These are phyloP conservation scores for Capreolus pygargus DNA, from an alignment of 2,113 vertebrate species.

Conservation along the genomic window DNA sequence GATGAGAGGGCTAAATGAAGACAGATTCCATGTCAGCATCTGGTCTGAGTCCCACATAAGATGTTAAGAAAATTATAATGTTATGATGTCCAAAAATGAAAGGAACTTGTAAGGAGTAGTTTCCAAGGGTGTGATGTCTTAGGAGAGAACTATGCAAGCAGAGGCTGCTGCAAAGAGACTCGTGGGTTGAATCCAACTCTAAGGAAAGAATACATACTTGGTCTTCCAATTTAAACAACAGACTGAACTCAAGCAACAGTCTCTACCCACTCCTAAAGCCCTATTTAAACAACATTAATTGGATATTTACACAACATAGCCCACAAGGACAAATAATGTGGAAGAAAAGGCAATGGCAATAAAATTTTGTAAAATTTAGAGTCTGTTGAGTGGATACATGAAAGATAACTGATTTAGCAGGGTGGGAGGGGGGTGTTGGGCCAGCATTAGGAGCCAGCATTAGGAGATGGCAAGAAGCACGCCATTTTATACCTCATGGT, in stretches of 20 bases:
- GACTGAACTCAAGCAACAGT: not conserved
- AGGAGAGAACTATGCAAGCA: not conserved
- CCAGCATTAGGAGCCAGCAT: not conserved
- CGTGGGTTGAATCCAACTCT: not conserved
- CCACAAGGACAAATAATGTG: not conserved
- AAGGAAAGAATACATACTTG: not conserved
- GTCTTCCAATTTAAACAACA: not conserved
- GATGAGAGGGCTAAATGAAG: not conserved
- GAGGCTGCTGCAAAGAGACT: not conserved
- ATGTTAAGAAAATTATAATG: conserved; percentile 25
- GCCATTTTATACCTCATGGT: not conserved
- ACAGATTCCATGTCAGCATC: not conserved
- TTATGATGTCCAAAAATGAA: not conserved
- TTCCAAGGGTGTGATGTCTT: not conserved
- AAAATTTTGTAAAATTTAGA: not conserved
- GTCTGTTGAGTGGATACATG: not conserved
- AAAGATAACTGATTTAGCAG: not conserved
- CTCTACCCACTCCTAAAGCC: conserved; percentile 1
- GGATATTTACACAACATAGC: not conserved
- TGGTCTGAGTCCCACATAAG: not conserved
- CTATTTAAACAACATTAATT: conserved; percentile 1
- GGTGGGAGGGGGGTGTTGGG: fast-evolving
- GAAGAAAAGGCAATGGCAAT: not conserved
- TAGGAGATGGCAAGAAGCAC: not conserved
- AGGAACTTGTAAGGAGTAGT: not conserved